Base-by-base conservation (phyloP, 2,113 vertebrate genomes). In the Limnothrissa miodon region DNA sequence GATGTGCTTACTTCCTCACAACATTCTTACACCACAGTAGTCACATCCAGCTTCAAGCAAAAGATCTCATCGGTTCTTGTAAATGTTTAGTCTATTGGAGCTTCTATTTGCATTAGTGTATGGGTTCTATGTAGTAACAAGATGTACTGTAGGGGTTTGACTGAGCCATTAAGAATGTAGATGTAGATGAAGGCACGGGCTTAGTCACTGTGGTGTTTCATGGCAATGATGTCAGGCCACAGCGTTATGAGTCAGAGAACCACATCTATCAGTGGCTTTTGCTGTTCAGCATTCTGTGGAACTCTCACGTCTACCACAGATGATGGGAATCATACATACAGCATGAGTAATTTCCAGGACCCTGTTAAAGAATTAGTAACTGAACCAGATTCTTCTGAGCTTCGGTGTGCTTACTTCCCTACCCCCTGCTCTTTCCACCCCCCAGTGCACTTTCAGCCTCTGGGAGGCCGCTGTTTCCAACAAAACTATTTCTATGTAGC, bases 51-150 rank as follows among this genome's bases (percentile, higher is more conserved):
- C 33, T 13, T 17, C 66, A 33, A 11, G 4, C 66, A 74, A 25
- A 29, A 29, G 33, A 39, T 11, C 66, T 4, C 15, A 74, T 33
- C 66, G 36, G 66, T 11, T 10, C 66, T 36, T 74, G n/a, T 29
- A 66, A 66, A 66, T 66, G 66, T 74, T 74, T 74, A 74, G 66
- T 74, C 66, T 36, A 33, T 33, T 33, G 15, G 66, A 74, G 66
- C 9, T 15, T 74, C 29, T 74, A 25, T 66, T 66, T 9, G 25
- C 19, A 39, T 74, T 15, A 74, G 29, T 1, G 29, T 33, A 74
- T 39, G 29, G 66, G 29, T 4, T 74, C 66, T 74, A 33, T 74
- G 29, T 39, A 36, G 66, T 36, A 74, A 74, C 29, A 39, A 39
- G 25, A 74, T 74, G 29, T 33, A 74, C 36, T 74, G 29, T 33